Evolutionary conservation across 1,140 invertebrate genomes (phyloP).

Genomic region (Gryon sp.): DNA sequence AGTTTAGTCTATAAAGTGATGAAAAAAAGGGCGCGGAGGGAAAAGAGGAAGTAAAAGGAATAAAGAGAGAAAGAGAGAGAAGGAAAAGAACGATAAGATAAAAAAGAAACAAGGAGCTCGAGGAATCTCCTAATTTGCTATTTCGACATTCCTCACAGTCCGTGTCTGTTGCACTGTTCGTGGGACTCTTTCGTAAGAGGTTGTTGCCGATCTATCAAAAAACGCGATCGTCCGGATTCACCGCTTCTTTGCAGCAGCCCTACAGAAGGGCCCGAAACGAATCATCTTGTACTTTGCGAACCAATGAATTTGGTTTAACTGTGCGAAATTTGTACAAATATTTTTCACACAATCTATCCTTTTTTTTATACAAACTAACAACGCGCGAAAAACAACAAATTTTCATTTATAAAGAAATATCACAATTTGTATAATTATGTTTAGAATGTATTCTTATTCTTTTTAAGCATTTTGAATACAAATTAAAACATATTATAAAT

Average conservation of each 20-base stretch:
- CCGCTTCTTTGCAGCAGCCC: constrained; percentile 58
- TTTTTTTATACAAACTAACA: too few species aligned
- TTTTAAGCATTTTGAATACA: background rate
- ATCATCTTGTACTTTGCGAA: constrained; percentile 38
- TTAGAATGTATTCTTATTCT: too few species aligned
- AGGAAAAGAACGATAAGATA: constrained; percentile 44
- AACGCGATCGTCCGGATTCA: constrained; percentile 68
- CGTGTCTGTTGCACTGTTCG: constrained; percentile 68
- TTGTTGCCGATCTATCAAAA: constrained; percentile 73
- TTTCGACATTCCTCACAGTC: constrained; percentile 73
- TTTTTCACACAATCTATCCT: constrained; percentile 11
- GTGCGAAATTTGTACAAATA: constrained; percentile 49
- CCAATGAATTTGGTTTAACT: constrained; percentile 54
- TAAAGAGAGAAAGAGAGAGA: constrained; percentile 36
- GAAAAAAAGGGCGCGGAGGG: constrained; percentile 27
- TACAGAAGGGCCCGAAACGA: constrained; percentile 27
- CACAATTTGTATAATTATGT: too few species aligned
- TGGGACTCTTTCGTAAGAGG: constrained; percentile 71
- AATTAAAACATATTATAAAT: too few species aligned
- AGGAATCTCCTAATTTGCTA: constrained; percentile 78
- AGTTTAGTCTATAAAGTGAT: constrained; percentile 44
- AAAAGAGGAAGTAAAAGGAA: constrained; percentile 36
- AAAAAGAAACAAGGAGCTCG: constrained; percentile 62
- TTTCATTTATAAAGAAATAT: too few species aligned
- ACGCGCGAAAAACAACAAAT: too few species aligned